A percentile compares a stretch with the other conserved stretches of the same genome.
Conservation (phyloP, 2,113 vertebrate species). For the Chloebia gouldiae region DNA sequence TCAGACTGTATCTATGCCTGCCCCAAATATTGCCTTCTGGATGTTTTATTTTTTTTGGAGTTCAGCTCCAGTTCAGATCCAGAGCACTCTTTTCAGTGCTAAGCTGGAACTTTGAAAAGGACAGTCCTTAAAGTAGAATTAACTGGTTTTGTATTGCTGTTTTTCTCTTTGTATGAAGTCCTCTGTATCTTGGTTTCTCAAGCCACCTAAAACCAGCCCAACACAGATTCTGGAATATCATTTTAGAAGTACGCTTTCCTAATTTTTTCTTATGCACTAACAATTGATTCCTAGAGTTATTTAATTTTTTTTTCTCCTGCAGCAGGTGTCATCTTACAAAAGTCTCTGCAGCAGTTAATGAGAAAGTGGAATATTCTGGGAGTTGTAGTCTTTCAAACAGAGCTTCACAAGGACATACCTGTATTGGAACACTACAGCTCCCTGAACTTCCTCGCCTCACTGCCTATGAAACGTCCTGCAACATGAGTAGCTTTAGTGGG, state of each 20-base stretch:
- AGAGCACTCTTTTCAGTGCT: neutral
- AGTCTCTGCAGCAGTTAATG: constrained; percentile 47
- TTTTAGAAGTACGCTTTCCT: neutral
- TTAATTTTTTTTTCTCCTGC: constrained; percentile 5
- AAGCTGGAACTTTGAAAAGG: neutral
- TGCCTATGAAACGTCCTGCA: constrained; percentile 31
- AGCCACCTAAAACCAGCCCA: neutral
- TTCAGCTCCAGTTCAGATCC: neutral
- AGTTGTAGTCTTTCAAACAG: constrained; percentile 74
- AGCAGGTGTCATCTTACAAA: constrained; percentile 54
- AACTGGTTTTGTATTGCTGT: neutral
- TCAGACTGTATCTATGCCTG: neutral
- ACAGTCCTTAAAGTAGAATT: neutral
- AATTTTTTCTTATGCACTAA: neutral
- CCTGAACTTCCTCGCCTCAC: constrained; percentile 60
- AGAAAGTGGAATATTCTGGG: constrained; percentile 64
- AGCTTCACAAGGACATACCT: constrained; percentile 66
- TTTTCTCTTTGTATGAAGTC: neutral
- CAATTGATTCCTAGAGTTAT: neutral
- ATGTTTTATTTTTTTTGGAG: neutral
- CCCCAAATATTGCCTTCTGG: neutral
- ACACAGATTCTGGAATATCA: neutral
- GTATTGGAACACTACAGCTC: constrained; percentile 72
- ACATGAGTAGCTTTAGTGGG: neutral
- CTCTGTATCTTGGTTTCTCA: neutral